phyloP scores from a whole-genome alignment of 2,113 vertebrate species.

The Takifugu flavidus region DNA sequence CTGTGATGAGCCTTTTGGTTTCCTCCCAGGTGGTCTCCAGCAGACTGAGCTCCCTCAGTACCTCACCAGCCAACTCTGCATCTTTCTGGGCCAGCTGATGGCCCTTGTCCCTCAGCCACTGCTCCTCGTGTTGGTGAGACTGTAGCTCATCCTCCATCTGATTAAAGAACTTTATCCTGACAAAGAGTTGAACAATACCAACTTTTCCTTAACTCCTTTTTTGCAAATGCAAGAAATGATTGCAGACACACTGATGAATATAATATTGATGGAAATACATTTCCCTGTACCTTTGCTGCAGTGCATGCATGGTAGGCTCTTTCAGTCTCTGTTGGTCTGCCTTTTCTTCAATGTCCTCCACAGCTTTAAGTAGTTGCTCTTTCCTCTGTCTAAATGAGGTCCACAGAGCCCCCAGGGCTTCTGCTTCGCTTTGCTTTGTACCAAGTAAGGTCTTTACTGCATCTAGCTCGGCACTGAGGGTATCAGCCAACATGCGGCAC shows the following conservation, averaged over 20 bases:
- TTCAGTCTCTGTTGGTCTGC: slow-evolving; percentile 82
- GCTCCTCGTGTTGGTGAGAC: slow-evolving; percentile 89
- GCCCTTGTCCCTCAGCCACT: slow-evolving; percentile 91
- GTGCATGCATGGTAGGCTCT: slow-evolving; percentile 80
- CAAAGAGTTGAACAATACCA: slow-evolving; percentile 31
- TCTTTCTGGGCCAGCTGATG: slow-evolving; percentile 90
- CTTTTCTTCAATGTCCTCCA: slow-evolving; percentile 92
- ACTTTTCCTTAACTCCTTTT: neutral
- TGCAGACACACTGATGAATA: too few relatives aligned
- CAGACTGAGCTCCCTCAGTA: slow-evolving; percentile 79
- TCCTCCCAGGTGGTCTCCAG: slow-evolving; percentile 87
- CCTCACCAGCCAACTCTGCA: slow-evolving; percentile 77
- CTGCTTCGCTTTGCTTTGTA: slow-evolving; percentile 90
- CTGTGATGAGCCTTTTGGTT: slow-evolving; percentile 84
- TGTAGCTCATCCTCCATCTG: slow-evolving; percentile 92
- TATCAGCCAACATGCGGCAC: slow-evolving; percentile 82
- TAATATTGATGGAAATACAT: neutral
- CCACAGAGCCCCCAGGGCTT: slow-evolving; percentile 81
- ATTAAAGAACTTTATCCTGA: slow-evolving; percentile 86
- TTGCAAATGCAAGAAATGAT: neutral
- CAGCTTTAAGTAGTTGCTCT: slow-evolving; percentile 84
- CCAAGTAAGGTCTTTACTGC: slow-evolving; percentile 86
- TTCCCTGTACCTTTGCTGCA: slow-evolving; percentile 86
- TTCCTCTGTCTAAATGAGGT: slow-evolving; percentile 82
- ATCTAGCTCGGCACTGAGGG: slow-evolving; percentile 82